Conservation (phyloP, 2,888 invertebrate genomes). For the Rhorus exstirpatorius region DNA sequence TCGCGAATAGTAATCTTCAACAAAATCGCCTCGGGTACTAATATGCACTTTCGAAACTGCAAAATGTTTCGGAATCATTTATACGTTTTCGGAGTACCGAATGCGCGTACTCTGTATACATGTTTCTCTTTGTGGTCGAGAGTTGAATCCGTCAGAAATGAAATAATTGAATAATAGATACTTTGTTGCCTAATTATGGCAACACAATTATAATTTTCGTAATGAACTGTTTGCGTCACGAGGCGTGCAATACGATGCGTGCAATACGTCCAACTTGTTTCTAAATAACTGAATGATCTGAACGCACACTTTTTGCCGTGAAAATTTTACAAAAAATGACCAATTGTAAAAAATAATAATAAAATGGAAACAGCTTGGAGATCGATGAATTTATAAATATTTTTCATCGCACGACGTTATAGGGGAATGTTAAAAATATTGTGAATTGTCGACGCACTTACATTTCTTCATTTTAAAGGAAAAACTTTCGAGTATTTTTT, state of each 20-base stretch:
- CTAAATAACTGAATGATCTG: too few relatives aligned
- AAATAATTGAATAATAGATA: neutral
- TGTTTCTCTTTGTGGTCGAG: neutral
- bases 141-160: constrained; percentile 5
- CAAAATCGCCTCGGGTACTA: constrained; percentile 36
- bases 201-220: neutral
- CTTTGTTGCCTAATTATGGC: constrained; percentile 4
- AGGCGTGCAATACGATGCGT: neutral
- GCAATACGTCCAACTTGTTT: neutral
- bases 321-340: too few relatives aligned
- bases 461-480: too few relatives aligned
- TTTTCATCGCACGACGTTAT: too few relatives aligned
- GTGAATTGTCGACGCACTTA: too few relatives aligned
- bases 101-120: neutral
- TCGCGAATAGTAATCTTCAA: constrained; percentile 33
- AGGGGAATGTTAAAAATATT: too few relatives aligned
- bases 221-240: neutral
- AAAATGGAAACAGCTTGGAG: too few relatives aligned
- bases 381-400: too few relatives aligned
- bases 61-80: constrained; percentile 20
- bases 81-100: neutral
- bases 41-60: constrained; percentile 37
- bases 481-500: too few relatives aligned
- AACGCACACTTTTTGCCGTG: too few relatives aligned
- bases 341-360: too few relatives aligned